Base-by-base conservation (phyloP, 2,797 vertebrate species). In the Coendou prehensilis region DNA sequence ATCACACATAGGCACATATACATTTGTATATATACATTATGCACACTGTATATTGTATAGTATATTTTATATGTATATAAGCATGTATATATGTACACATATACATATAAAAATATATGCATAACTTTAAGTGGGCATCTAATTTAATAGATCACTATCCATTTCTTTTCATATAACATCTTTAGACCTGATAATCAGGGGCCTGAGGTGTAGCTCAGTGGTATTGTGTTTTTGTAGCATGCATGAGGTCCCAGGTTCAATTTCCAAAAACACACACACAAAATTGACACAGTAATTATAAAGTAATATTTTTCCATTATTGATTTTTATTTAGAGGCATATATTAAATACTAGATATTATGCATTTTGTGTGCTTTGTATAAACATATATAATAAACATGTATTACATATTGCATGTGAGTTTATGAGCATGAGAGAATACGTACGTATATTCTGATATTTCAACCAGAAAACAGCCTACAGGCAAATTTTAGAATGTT, bases 401-500 rank as follows among this genome's bases (percentile, higher is more conserved):
- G 0, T 6, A 23, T 45, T 59, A 22, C 8, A 14, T 79, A 45
- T 69, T 79, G 22, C 57, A 2, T 94, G 1, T 41, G 1, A 26
- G 82, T 47, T 78, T 81, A n/a, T 73, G 26, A 86, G 26, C 76
- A 2, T 75, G 23, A 80, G 30, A 82, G 4, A 86, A 83, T 26
- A 8, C 63, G 9, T 30, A 6, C n/a, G 3, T 63, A 1, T 54
- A 14, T 76, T 61, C 69, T 37, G 57, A 1, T 61, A 41, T 87
- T 33, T 61, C 45, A 82, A 88, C 63, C 18, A 69, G 71, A 79
- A 69, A 61, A 71, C 71, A 75, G 13, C 15, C 17, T 8, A 4
- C 78, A 69, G 41, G 20, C 71, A 79, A 78, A 76, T 94, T 96
- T 82, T 64, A 97, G 41, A 30, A 56, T 94, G 22, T 88, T 73